Percentiles rank a stretch among this genome's conserved stretches.
Evolutionary conservation across 2,888 invertebrate genomes (phyloP).

Genomic region (Drosophila fungiperda): DNA sequence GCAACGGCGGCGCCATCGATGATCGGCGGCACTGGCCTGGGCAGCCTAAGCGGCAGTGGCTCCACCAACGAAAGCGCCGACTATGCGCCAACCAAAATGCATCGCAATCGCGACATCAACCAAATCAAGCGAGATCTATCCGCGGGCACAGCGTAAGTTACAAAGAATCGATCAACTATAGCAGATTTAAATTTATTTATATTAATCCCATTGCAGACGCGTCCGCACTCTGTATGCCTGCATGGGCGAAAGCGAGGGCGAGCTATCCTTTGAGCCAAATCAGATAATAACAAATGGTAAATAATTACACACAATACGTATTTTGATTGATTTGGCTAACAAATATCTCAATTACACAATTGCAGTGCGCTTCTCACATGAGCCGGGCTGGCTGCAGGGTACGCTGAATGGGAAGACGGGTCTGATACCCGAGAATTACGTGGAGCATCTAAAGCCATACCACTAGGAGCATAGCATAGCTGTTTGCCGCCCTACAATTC

Average conservation of each 20-base stretch:
- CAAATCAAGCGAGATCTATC: constrained; percentile 84
- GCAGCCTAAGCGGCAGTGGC: constrained; percentile 62
- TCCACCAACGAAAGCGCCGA: constrained; percentile 69
- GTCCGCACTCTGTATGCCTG: constrained; percentile 98
- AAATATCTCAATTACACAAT: background rate
- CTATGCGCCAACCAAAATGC: constrained; percentile 86
- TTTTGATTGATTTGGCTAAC: background rate
- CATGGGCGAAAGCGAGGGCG: constrained; percentile 97
- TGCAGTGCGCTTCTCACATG: constrained; percentile 93
- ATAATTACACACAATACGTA: constrained; percentile 10
- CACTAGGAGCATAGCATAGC: constrained; percentile 50
- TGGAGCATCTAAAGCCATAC: constrained; percentile 88
- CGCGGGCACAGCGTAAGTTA: constrained; percentile 84
- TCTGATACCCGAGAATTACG: constrained; percentile 98
- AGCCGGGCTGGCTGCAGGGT: constrained; percentile 99
- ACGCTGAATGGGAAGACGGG: constrained; percentile 96
- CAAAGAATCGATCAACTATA: background rate
- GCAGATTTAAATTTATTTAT: too few relatives aligned
- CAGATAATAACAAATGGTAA: constrained; percentile 98
- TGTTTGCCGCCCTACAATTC: constrained; percentile 7
- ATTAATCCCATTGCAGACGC: constrained; percentile 86
- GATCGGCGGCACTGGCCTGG: constrained; percentile 71
- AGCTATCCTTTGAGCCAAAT: constrained; percentile 99
- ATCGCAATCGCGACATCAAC: constrained; percentile 86
- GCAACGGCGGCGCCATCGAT: constrained; percentile 81